Evolutionary conservation across 2,797 vertebrate species (phyloP), one percentile per base, ranked within the genome.

Genomic region (Cossypha polioptera): DNA sequence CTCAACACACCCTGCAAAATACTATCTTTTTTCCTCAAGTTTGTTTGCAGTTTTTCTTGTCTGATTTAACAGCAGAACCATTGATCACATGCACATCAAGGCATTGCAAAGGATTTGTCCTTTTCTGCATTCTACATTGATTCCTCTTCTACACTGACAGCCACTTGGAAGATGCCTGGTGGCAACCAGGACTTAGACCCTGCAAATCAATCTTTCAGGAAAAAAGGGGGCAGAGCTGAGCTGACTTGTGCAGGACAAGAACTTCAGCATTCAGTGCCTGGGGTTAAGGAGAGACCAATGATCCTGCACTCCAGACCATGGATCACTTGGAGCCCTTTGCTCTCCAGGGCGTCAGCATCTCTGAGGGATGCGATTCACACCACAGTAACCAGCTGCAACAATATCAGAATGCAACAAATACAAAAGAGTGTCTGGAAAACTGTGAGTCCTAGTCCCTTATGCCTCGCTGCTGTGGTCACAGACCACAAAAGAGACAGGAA

Each of bases 21-120:
- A 0, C 35, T 14, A 22, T 26, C 16, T 19, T 71, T 80, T 77
- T 50, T 5, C 53, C 31, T 48, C n/a, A 13, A n/a, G 42, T 20
- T 67, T 13, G 1, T 82, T 58, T 62, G 10, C 5, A 16, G 0
- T 21, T 67, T 80, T 57, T 33, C 24, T 90, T 43, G 10, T 21
- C 38, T 55, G 25, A 38, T 54, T 85, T 58, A 81, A 72, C 43
- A 91, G 8, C 14, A 72, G 72, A 90, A 35, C 21, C 2, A 2
- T 13, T 4, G 21, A 8, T 2, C 53, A 19, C 0, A 0, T 1
- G 16, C 10, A 16, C 14, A 19, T 78, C 43, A 31, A 40, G 31
- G 6, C 11, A 59, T 20, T 25, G 28, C 7, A 6, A 28, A 71
- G 24, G 29, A 43, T 83, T 51, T 72, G 17, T 20, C 42, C 25